Base-by-base conservation (phyloP, 2,888 invertebrate species). In the Ditula angustiorana region DNA sequence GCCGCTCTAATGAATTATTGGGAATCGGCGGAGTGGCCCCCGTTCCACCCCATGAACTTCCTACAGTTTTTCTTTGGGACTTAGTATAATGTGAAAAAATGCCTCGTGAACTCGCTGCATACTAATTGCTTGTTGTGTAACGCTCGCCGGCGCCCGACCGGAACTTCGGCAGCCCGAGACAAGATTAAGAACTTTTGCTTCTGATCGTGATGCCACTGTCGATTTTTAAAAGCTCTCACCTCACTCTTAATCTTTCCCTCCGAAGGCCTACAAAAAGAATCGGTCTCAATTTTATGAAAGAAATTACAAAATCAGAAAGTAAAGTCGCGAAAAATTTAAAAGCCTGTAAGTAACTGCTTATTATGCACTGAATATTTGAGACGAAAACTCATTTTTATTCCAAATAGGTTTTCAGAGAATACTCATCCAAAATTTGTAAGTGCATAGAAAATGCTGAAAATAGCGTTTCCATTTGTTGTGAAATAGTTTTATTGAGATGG, bases 1-100 rank as follows among this genome's bases (percentile, higher is more conserved):
- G 86, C 80, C 79, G 83, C 86, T 86, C 82, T 92, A 92, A 92
- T 92, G 92, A 92, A 91, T 92, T 91, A 92, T 92, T 89, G 92
- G 90, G 87, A 88, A 91, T 90, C 88, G 88, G 82, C 81, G 81
- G 81, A 87, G 85, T 81, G 75, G 78, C 79, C 78, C 85, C 82
- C 75, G 74, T 79, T 74, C 73, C 72, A 68, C 81, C 83, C 79
- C 78, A 73, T 78, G 80, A 79, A 85, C 85, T 83, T 86, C 78
- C 81, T 80, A 83, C 85, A 85, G 82, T 89, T 89, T 89, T 90
- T 89, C 90, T 87, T 86, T 75, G 79, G 81, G 88, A 87, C 88
- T 91, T 90, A 88, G 87, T 87, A 89, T 92, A 92, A 92, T 92
- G 90, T 88, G 77, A 91, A 92, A 92, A 92, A 92, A 92, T 91